Evolutionary conservation across 1,140 invertebrate species (phyloP).

Genomic region (Drosophila triauraria): DNA sequence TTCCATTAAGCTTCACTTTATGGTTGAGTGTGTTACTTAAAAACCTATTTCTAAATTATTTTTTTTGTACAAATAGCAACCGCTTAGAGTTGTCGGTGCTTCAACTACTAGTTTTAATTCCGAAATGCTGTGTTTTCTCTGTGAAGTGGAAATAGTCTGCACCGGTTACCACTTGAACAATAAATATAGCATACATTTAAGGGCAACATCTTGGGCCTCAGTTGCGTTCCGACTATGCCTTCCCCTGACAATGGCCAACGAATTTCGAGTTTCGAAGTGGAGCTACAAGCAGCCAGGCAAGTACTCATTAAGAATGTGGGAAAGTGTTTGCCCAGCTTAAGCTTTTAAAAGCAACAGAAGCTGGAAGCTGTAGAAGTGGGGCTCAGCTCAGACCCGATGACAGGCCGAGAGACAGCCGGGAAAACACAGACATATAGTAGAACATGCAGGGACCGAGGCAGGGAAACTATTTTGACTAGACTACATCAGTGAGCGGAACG

Average conservation of each 20-base stretch:
- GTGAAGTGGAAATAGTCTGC: conserved; percentile 4
- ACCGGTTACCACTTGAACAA: conserved; percentile 31
- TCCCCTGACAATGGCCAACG: conserved; percentile 26
- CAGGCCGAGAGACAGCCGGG: conserved; percentile 43
- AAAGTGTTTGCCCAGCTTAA: conserved; percentile 53
- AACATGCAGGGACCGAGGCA: conserved; percentile 3
- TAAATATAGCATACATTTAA: conserved; percentile 16
- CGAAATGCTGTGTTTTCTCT: conserved; percentile 21
- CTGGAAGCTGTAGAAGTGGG: conserved; percentile 19
- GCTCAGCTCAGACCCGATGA: conserved; percentile 55
- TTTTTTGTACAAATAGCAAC: conserved; percentile 13
- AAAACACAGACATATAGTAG: conserved; percentile 23
- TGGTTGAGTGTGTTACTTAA: conserved; percentile 2
- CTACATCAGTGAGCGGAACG: conserved; percentile 52
- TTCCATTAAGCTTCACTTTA: conserved; percentile 6
- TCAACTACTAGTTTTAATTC: conserved; percentile 5
- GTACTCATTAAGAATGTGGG: conserved; percentile 49
- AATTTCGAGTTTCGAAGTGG: conserved; percentile 30
- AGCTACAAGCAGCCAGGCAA: conserved; percentile 28
- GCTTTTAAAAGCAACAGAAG: conserved; percentile 66
- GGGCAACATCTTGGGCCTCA: conserved; percentile 14
- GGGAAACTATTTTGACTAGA: conserved; percentile 64
- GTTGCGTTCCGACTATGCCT: background rate
- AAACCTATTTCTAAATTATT: conserved; percentile 16
- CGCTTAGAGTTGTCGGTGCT: conserved; percentile 8